Conservation (phyloP, 1,140 invertebrate species). For the Wasmannia auropunctata region DNA sequence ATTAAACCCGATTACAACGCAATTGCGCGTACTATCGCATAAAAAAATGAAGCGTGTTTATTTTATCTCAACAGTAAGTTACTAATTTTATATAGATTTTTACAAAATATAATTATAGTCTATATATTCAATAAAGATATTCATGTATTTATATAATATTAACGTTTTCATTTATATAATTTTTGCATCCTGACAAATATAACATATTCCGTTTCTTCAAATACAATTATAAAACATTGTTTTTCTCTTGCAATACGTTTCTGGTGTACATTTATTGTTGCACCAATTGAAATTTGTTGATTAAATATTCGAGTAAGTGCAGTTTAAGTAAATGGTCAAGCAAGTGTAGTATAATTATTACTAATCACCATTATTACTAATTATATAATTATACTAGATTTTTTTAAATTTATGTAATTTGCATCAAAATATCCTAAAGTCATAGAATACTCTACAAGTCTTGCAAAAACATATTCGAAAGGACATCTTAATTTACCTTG, state of each 20-base stretch:
- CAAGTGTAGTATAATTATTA: not conserved
- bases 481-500: slow-evolving; percentile 39
- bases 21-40: not conserved
- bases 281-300: not conserved
- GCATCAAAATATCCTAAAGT: not conserved
- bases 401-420: slow-evolving; percentile 1
- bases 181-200: not conserved
- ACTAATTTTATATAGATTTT: slow-evolving; percentile 15
- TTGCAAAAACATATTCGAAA: slow-evolving; percentile 18
- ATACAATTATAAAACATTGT: not conserved
- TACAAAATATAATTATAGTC: not conserved
- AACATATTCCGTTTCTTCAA: not conserved
- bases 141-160: not conserved
- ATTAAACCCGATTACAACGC: not conserved
- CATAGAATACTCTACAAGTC: not conserved
- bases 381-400: too few species aligned
- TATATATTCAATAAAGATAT: not conserved
- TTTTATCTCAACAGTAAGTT: not conserved
- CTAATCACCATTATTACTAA: not conserved
- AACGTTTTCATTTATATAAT: not conserved
- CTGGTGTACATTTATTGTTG: not conserved
- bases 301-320: not conserved
- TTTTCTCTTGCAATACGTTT: not conserved
- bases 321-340: not conserved
- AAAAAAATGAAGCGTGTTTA: slow-evolving; percentile 15